Evolutionary conservation across 2,113 vertebrate genomes (phyloP), one percentile per base, ranked within the genome.

Genomic region (Caranx melampygus): DNA sequence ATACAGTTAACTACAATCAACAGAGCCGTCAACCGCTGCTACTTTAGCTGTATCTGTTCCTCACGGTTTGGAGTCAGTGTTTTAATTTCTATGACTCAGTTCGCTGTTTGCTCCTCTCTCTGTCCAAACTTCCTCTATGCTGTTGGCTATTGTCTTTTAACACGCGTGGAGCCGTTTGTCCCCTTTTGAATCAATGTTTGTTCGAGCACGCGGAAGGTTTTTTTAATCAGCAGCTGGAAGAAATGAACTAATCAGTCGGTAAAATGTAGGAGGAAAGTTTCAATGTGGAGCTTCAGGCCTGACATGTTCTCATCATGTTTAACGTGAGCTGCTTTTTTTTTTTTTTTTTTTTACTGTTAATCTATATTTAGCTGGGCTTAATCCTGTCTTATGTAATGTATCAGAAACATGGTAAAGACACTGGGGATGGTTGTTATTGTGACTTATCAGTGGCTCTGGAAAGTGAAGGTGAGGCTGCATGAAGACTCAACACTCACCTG

Each of bases 341-440:
- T 26, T 26, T 26, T 26, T 68, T 75, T 42, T 1, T 85, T 80
- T 79, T 0, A 58, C n/a, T 42, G 47, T 87, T 86, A 73, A 67
- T 87, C 86, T 91, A 92, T 92, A 87, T 93, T 89, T 91, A 90
- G 88, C 65, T 26, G 11, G 9, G 59, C 33, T 86, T 93, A 93
- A 93, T 91, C 88, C 89, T n/a, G 66, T 73, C 67, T 93, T 93
- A 92, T 86, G 86, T 89, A 92, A 92, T 89, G 75, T 16, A 65
- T 70, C 9, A 63, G 61, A 87, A 87, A 86, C 82, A 76, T 64
- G 49, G 37, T 82, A 79, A 87, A 86, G 67, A 78, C 73, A 5
- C 12, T 1, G 6, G 51, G 26, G 49, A 10, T 63, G 42, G 51
- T 4, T 18, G 21, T 63, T 44, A 31, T 59, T 72, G 62, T 42